Evolutionary conservation across 2,888 invertebrate species (phyloP).

Genomic region (Andrena haemorrhoa): DNA sequence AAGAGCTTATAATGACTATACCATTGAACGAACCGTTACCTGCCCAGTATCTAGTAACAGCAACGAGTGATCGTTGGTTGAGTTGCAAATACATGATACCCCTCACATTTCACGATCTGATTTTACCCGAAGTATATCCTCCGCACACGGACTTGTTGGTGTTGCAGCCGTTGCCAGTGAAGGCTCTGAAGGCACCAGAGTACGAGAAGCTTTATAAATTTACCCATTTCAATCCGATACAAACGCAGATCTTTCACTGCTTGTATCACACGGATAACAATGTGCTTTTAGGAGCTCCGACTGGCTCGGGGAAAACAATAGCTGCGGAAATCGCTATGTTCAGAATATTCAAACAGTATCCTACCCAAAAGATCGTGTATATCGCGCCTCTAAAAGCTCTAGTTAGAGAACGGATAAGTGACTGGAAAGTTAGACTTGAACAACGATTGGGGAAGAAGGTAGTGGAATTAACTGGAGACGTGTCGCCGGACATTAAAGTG

Average conservation of each 20-base stretch:
- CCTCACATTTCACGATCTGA: slow-evolving; percentile 93
- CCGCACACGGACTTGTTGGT: slow-evolving; percentile 97
- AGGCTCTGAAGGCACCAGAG: slow-evolving; percentile 91
- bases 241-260: slow-evolving; percentile 98
- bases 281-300: slow-evolving; percentile 97
- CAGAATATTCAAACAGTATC: slow-evolving; percentile 93
- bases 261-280: slow-evolving; percentile 98
- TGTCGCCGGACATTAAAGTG: slow-evolving; percentile 93
- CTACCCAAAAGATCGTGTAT: slow-evolving; percentile 95
- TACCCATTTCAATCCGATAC: slow-evolving; percentile 98
- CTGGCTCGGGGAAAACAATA: slow-evolving; percentile 99
- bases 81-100: slow-evolving; percentile 87
- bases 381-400: slow-evolving; percentile 99
- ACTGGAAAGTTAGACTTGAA: slow-evolving; percentile 95
- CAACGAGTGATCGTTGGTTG: slow-evolving; percentile 94
- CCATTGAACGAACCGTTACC: slow-evolving; percentile 96
- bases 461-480: slow-evolving; percentile 98
- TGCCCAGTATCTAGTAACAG: slow-evolving; percentile 95
- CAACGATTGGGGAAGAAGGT: slow-evolving; percentile 91
- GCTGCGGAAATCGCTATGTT: slow-evolving; percentile 99
- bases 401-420: slow-evolving; percentile 97
- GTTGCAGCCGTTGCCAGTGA: slow-evolving; percentile 95
- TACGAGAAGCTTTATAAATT: slow-evolving; percentile 95
- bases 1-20: slow-evolving; percentile 97
- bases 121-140: slow-evolving; percentile 95